Base-by-base conservation (phyloP, 2,888 invertebrate species). In the Chrysolina oricalcia region DNA sequence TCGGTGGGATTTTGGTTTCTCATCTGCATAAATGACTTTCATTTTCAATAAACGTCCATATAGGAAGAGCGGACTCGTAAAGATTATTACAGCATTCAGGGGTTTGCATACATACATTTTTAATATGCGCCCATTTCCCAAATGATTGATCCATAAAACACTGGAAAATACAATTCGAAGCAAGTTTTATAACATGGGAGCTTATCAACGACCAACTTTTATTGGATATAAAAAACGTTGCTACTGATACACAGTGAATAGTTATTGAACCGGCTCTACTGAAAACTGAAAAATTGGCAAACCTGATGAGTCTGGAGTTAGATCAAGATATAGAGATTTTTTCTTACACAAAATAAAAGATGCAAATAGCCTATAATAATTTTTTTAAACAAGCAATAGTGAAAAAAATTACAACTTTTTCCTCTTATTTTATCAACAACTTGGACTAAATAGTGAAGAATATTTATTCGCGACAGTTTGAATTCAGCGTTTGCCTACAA, bases 61-160 rank as follows among this genome's bases (percentile, higher is more conserved):
- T 75, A 80, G 79, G 81, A 82, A 81, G 80, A 75, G 80, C 27
- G 80, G 83, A 82, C 63, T 81, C 83, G 83, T 83, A 84, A 83
- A 84, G 84, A 85, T 85, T 85, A 86, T 85, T 84, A 84, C 86
- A 83, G 83, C 83, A 79, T 81, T 79, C 79, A 78, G 75, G 83
- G 80, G 82, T 85, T 84, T 85, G 84, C 84, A 84, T 85, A 82
- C 81, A 84, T 85, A 83, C 83, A 85, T 85, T 83, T 83, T 85
- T 82, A 82, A 81, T 81, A 78, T 75, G 72, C 73, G 75, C 53
- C 74, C 74, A 71, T 79, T 79, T 77, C 79, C 73, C 75, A 77
- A 80, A 80, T 80, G 81, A 82, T 82, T 82, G 81, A 81, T 81
- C 79, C 79, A 82, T 82, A 82, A 82, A 81, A 81, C 64, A 62